These are phyloP conservation scores for Perizoma flavofasciatum DNA, from an alignment of 2,888 invertebrate species.

Conservation along the genomic window DNA sequence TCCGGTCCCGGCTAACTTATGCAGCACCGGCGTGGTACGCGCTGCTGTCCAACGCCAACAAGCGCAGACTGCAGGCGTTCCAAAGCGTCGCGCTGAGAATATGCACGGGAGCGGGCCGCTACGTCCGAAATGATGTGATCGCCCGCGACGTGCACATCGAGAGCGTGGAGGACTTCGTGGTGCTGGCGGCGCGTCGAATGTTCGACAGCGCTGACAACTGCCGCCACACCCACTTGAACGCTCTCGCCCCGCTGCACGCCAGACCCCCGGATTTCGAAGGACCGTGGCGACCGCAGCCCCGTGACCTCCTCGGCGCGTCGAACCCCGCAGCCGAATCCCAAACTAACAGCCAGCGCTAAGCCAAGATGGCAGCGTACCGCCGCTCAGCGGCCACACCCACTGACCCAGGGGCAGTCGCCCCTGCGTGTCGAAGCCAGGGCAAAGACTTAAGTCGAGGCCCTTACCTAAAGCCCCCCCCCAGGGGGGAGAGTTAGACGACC, in stretches of 20 bases:
- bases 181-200: not conserved
- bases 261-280: slow-evolving; percentile 1
- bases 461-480: no score
- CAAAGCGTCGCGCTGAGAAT: not conserved
- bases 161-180: slow-evolving; percentile 10
- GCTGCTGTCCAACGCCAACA: not conserved
- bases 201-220: slow-evolving; percentile 5
- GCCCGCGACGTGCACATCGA: slow-evolving; percentile 12
- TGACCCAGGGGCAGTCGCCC: not conserved
- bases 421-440: no score
- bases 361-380: not conserved
- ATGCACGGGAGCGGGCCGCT: slow-evolving; percentile 4
- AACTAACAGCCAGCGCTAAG: not conserved
- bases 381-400: not conserved
- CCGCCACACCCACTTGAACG: slow-evolving; percentile 2
- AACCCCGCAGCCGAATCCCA: not conserved
- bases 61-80: not conserved
- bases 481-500: no score
- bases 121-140: slow-evolving; percentile 16
- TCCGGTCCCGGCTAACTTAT: slow-evolving; percentile 27
- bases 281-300: not conserved
- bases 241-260: slow-evolving; percentile 9
- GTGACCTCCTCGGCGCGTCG: not conserved
- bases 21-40: slow-evolving; percentile 20
- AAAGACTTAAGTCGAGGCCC: no score